A percentile compares a stretch with the other conserved stretches of the same genome.
Evolutionary conservation across 1,140 invertebrate genomes (phyloP).

Genomic region (Piezodorus guildinii): DNA sequence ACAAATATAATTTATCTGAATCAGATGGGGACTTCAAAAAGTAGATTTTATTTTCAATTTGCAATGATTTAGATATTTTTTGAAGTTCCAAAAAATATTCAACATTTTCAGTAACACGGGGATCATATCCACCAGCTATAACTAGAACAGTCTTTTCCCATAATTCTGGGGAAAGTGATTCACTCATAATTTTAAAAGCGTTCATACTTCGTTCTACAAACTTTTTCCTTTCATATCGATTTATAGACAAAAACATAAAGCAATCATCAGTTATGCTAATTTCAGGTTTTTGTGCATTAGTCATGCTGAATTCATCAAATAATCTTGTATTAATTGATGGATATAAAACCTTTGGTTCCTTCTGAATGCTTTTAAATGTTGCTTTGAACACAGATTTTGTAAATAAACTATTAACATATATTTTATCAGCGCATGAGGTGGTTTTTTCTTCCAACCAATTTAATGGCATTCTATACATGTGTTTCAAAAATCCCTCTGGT

Average conservation of each 20-base stretch:
- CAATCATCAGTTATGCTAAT: constrained; percentile 35
- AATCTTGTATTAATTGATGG: constrained; percentile 79
- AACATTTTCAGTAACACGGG: constrained; percentile 77
- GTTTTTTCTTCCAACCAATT: constrained; percentile 88
- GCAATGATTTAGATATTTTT: constrained; percentile 47
- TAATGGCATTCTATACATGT: constrained; percentile 73
- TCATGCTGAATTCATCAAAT: constrained; percentile 45
- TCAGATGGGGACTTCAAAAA: constrained; percentile 83
- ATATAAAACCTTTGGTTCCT: constrained; percentile 74
- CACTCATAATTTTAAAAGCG: constrained; percentile 56
- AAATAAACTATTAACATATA: constrained; percentile 92
- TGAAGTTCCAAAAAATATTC: constrained; percentile 73
- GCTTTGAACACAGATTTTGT: constrained; percentile 70
- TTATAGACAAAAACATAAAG: constrained; percentile 81
- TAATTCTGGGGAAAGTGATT: constrained; percentile 39
- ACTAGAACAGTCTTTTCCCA: constrained; percentile 65
- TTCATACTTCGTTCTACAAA: constrained; percentile 74
- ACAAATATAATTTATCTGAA: constrained; percentile 64
- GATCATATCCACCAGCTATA: constrained; percentile 96
- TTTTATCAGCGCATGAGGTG: constrained; percentile 70
- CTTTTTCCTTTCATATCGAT: constrained; percentile 96
- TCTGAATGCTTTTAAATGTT: constrained; percentile 63
- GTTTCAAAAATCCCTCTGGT: constrained; percentile 54
- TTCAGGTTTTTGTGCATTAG: constrained; percentile 35
- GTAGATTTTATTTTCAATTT: constrained; percentile 61